Evolutionary conservation across 2,888 invertebrate species (phyloP).

Genomic region (Caenorhabditis sinica): DNA sequence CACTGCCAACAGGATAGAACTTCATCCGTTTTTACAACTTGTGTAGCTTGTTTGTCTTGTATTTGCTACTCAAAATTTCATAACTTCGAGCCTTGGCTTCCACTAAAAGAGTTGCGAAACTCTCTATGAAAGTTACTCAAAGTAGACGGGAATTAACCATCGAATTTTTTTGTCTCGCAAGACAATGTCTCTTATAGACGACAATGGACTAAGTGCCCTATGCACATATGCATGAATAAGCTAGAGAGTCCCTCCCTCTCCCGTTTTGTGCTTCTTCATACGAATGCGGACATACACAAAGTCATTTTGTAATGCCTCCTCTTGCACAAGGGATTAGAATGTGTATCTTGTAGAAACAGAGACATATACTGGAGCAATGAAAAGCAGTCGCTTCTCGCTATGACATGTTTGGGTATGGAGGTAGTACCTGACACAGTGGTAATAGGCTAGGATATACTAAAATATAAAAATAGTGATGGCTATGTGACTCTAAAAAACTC

Average conservation of each 20-base stretch:
- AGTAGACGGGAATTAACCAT: too few relatives aligned
- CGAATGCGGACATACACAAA: conserved; percentile 1
- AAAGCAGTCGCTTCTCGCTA: neutral
- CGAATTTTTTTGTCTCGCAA: conserved; percentile 1
- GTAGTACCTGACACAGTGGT: too few relatives aligned
- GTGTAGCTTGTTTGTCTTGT: too few relatives aligned
- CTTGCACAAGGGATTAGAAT: conserved; percentile 14
- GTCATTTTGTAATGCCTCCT: conserved; percentile 16
- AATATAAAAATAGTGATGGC: too few relatives aligned
- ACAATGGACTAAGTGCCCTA: conserved; percentile 27
- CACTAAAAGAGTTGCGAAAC: neutral
- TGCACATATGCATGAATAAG: conserved; percentile 49
- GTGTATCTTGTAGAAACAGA: neutral
- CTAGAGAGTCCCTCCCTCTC: neutral
- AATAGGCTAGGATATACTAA: too few relatives aligned
- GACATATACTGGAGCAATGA: neutral
- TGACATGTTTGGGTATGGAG: too few relatives aligned
- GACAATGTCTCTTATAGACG: conserved; percentile 9
- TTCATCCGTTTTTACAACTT: too few relatives aligned
- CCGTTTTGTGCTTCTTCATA: neutral
- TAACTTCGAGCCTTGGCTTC: neutral
- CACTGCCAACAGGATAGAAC: too few relatives aligned
- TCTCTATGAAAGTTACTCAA: too few relatives aligned
- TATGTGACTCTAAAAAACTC: too few relatives aligned
- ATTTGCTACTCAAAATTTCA: neutral